phyloP scores from a whole-genome alignment of 2,888 invertebrate genomes.

The Cerastis rubricosa region DNA sequence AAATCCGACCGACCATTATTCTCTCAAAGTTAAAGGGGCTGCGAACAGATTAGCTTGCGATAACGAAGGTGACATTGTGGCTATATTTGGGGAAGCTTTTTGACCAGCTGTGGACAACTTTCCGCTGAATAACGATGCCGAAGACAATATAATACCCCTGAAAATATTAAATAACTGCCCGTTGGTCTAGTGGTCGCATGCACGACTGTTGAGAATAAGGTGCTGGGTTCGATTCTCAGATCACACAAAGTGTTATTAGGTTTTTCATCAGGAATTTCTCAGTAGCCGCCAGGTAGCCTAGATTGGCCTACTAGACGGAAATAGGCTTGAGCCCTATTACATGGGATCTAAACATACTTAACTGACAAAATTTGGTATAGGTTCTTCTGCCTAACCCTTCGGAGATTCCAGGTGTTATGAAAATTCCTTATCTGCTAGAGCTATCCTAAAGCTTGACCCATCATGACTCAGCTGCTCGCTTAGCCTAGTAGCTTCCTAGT shows the following conservation, averaged over 20 bases:
- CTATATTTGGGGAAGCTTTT: neutral
- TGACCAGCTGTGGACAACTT: neutral
- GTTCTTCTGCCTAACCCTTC: too few species aligned
- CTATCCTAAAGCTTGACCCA: neutral
- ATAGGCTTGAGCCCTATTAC: too few species aligned
- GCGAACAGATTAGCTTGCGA: neutral
- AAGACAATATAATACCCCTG: neutral
- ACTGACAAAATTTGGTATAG: too few species aligned
- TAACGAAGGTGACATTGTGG: neutral
- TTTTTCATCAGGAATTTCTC: too few species aligned
- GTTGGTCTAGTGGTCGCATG: too few species aligned
- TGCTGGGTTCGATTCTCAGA: too few species aligned
- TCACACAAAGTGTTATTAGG: too few species aligned
- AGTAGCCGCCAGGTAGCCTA: too few species aligned
- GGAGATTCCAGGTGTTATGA: neutral
- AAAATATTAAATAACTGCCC: neutral
- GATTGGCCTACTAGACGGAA: too few species aligned
- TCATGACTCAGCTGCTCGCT: slow-evolving; percentile 26
- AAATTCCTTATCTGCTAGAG: neutral
- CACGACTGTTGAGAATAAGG: too few species aligned
- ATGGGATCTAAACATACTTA: too few species aligned
- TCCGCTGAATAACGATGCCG: neutral
- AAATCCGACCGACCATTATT: neutral
- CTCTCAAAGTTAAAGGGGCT: neutral
- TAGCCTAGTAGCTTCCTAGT: slow-evolving; percentile 26